Evolutionary conservation across 2,113 vertebrate species (phyloP).

Genomic region (Pachyramphus minor): DNA sequence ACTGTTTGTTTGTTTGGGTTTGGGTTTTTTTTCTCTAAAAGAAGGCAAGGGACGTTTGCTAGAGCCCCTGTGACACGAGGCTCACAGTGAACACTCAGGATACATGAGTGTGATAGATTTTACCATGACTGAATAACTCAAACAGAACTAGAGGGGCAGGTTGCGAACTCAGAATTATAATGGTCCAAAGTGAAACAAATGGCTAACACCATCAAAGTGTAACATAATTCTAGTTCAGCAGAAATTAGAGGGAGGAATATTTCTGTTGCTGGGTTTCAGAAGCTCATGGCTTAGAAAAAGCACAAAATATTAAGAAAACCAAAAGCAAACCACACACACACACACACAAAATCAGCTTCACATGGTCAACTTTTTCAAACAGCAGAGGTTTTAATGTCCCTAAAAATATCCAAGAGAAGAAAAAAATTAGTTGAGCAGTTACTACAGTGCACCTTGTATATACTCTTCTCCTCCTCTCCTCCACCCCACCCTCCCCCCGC

Average conservation of each 20-base stretch:
- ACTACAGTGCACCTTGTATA: background rate
- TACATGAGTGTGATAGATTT: fast-evolving
- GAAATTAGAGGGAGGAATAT: background rate
- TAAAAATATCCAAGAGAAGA: background rate
- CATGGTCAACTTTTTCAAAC: background rate
- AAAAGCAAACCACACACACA: background rate
- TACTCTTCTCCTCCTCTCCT: background rate
- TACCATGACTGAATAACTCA: background rate
- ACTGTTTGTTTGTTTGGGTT: background rate
- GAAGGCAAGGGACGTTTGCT: background rate
- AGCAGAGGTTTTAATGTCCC: background rate
- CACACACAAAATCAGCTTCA: background rate
- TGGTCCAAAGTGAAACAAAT: background rate
- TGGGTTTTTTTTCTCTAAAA: too few relatives aligned
- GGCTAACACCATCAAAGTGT: background rate
- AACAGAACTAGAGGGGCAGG: background rate
- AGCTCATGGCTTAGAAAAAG: background rate
- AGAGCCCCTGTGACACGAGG: background rate
- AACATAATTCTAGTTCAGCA: background rate
- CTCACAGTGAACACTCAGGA: background rate
- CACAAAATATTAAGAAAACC: background rate
- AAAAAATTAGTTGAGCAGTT: background rate
- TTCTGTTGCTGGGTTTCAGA: background rate
- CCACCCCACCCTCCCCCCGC: too few relatives aligned
- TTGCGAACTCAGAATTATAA: background rate